Evolutionary conservation across 2,888 invertebrate genomes (phyloP).

Genomic region (Thymelicus lineola): DNA sequence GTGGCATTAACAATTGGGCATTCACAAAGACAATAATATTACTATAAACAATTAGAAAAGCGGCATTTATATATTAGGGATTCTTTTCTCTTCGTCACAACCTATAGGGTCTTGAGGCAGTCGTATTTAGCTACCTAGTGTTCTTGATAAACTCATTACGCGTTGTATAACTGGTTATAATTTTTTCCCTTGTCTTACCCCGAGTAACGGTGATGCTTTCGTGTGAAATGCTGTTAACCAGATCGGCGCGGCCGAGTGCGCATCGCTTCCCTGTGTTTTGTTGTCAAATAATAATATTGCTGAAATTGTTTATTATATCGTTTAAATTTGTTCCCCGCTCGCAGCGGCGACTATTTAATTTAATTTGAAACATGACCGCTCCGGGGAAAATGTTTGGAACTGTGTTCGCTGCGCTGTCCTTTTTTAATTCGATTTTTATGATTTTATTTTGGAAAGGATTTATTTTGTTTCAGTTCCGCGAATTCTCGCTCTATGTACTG

Average conservation of each 20-base stretch:
- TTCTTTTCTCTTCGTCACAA: too few relatives aligned
- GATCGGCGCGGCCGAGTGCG: background rate
- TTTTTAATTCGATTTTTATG: conserved; percentile 35
- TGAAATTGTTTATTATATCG: conserved; percentile 19
- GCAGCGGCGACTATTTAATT: conserved; percentile 20
- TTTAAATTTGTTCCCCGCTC: conserved; percentile 13
- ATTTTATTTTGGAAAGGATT: conserved; percentile 35
- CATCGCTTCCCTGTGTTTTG: background rate
- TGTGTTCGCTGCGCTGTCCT: conserved; percentile 37
- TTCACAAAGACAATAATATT: too few relatives aligned
- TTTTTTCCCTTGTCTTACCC: too few relatives aligned
- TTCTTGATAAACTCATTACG: too few relatives aligned
- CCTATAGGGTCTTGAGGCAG: too few relatives aligned
- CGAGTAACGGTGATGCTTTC: too few relatives aligned
- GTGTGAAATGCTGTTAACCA: background rate
- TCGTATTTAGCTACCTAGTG: too few relatives aligned
- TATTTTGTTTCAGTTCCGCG: conserved; percentile 30
- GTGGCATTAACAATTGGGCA: too few relatives aligned
- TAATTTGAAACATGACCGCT: conserved; percentile 32
- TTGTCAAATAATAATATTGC: conserved; percentile 1
- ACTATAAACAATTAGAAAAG: too few relatives aligned
- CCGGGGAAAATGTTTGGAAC: conserved; percentile 15
- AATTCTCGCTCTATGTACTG: conserved; percentile 19
- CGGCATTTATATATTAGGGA: too few relatives aligned
- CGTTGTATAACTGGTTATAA: too few relatives aligned